Evolutionary conservation across 2,888 invertebrate species (phyloP).

Genomic region (Drosophila emarginata): DNA sequence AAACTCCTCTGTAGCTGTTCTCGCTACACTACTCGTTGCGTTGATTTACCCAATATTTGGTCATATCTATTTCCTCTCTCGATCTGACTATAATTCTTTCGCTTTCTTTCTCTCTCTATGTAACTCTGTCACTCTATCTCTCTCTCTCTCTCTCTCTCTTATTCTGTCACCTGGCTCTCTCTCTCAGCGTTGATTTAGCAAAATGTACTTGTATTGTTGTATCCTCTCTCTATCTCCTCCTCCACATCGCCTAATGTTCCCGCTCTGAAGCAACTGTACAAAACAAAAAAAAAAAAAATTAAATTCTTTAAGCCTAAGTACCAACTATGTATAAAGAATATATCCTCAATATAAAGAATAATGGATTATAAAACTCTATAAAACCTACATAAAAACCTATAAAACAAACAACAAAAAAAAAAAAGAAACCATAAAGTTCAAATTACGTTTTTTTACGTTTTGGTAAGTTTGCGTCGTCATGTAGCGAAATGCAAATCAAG

Average conservation of each 20-base stretch:
- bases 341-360: slow-evolving; percentile 17
- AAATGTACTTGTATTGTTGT: slow-evolving; percentile 50
- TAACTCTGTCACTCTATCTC: slow-evolving; percentile 3
- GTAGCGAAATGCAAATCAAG: slow-evolving; percentile 30
- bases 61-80: slow-evolving; percentile 38
- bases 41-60: slow-evolving; percentile 14
- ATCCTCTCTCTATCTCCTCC: slow-evolving; percentile 31
- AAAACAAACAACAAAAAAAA: slow-evolving; percentile 5
- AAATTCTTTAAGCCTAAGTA: slow-evolving; percentile 23
- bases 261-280: slow-evolving; percentile 61
- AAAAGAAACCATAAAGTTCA: slow-evolving; percentile 35
- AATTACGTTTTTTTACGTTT: slow-evolving; percentile 60
- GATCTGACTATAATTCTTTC: not conserved
- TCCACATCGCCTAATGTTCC: slow-evolving; percentile 44
- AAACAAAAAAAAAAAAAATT: slow-evolving; percentile 20
- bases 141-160: not conserved
- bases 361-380: slow-evolving; percentile 41
- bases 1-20: not conserved
- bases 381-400: slow-evolving; percentile 24
- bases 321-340: slow-evolving; percentile 42
- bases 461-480: slow-evolving; percentile 67
- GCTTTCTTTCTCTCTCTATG: slow-evolving; percentile 11
- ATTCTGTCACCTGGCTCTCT: slow-evolving; percentile 33
- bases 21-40: slow-evolving; percentile 1
- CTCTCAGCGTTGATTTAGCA: slow-evolving; percentile 54